Evolutionary conservation across 2,888 invertebrate species (phyloP).

Genomic region (Xylophagus ater): DNA sequence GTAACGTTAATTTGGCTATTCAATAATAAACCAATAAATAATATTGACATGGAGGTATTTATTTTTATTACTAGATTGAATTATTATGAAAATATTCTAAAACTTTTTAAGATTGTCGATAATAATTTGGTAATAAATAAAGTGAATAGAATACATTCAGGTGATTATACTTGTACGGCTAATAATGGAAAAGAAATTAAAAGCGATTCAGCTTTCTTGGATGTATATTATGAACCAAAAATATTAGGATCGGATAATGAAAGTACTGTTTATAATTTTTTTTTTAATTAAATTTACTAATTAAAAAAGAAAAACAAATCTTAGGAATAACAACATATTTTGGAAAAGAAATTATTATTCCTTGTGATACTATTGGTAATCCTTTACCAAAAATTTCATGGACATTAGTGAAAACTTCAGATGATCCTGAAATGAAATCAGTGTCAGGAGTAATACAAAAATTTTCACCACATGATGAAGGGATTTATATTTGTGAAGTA

Average conservation of each 20-base stretch:
- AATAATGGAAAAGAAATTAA: conserved; percentile 6
- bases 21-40: conserved; percentile 11
- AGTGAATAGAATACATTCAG: conserved; percentile 9
- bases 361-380: conserved; percentile 12
- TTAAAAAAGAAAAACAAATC: background rate
- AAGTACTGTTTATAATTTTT: background rate
- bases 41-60: conserved; percentile 3
- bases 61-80: background rate
- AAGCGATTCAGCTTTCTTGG: conserved; percentile 11
- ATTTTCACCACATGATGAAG: conserved; percentile 20
- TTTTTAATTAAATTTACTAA: background rate
- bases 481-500: conserved; percentile 24
- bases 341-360: conserved; percentile 7
- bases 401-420: no score
- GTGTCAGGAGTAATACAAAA: no score
- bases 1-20: conserved; percentile 12
- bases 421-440: no score
- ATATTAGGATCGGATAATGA: conserved; percentile 7
- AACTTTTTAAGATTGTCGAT: conserved; percentile 7
- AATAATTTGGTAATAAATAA: conserved; percentile 14
- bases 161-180: conserved; percentile 15
- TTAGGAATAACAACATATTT: conserved; percentile 2
- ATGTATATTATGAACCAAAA: conserved; percentile 14
- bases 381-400: conserved; percentile 13
- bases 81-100: background rate